Base-by-base conservation (phyloP, 1,140 invertebrate species). In the Drosophila oshimai region DNA sequence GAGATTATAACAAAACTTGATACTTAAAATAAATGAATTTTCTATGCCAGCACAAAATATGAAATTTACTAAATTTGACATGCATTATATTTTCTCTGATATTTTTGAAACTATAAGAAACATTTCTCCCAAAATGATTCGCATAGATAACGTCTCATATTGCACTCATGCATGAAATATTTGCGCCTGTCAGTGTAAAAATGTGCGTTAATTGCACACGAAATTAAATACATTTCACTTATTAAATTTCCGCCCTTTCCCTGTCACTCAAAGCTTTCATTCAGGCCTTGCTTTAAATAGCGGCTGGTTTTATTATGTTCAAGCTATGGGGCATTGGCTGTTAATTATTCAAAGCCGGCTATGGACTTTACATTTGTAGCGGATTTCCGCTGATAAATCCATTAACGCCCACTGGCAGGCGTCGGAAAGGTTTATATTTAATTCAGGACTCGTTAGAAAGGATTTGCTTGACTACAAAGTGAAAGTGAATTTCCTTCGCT, bases 361-460 rank as follows among this genome's bases (percentile, higher is more conserved):
- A 49, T 50, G 45, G 26, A 70, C 37, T 60, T 37, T 61, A 42
- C 31, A 50, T 71, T 51, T 62, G 69, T 26, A 53, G 46, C 41
- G 68, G 69, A 73, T 64, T 73, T 73, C 69, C 69, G 69, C 33
- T 47, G 47, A 24, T 73, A 44, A 73, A 42, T 28, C 47, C 68
- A 73, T 73, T 73, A 54, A 62, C 45, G 68, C 45, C 55, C 39
- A 12, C 29, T 34, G 58, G 37, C 28, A 60, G 37, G 58, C 54
- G 58, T 45, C 9, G 58, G 45, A 26, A 28, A 31, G 61, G 61
- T 22, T 53, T 37, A 53, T 68, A 65, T 68, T 53, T 67, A 68
- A 53, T 68, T 68, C 34, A 65, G 46, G 6, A 33, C 36, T 53
- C 26, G 41, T 37, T 62, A 49, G 57, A 65, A 28, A 24, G 45